Evolutionary conservation across 2,797 vertebrate species (phyloP).

Genomic region (Remorina albescens): DNA sequence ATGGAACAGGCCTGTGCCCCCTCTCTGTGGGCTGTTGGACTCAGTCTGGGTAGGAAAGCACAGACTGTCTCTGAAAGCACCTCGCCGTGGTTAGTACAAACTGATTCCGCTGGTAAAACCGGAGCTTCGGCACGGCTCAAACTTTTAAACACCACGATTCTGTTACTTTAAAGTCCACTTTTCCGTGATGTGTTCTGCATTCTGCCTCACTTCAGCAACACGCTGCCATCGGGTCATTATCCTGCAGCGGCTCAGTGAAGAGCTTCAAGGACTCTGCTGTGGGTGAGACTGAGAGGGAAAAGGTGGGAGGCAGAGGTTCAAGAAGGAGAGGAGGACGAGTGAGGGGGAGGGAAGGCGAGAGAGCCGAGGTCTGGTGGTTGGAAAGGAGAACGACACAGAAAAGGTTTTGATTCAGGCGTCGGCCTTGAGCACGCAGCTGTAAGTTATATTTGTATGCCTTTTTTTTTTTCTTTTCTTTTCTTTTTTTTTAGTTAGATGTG

Average conservation of each 20-base stretch:
- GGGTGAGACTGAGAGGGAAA: conserved; percentile 41
- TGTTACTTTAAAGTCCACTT: background rate
- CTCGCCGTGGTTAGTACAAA: background rate
- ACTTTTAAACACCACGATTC: background rate
- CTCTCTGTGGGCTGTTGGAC: conserved; percentile 30
- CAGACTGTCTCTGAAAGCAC: conserved; percentile 13
- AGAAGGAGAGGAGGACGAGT: conserved; percentile 41
- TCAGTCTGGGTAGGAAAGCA: conserved; percentile 48
- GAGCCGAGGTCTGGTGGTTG: conserved; percentile 53
- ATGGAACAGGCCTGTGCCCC: conserved; percentile 50
- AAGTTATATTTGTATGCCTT: background rate
- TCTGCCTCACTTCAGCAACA: background rate
- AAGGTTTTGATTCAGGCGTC: background rate
- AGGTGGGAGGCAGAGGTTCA: conserved; percentile 50
- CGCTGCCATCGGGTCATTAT: conserved; percentile 35
- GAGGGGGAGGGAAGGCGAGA: conserved; percentile 46
- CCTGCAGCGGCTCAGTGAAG: conserved; percentile 38
- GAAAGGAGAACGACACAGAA: conserved; percentile 41
- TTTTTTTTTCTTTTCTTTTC: background rate
- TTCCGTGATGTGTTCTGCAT: background rate
- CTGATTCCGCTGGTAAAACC: background rate
- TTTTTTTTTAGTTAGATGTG: too few relatives aligned
- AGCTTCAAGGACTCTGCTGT: conserved; percentile 44
- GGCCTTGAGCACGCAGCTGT: background rate
- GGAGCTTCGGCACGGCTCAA: background rate